Evolutionary conservation across 2,113 vertebrate genomes (phyloP).

Genomic region (Chrysochloris asiatica): DNA sequence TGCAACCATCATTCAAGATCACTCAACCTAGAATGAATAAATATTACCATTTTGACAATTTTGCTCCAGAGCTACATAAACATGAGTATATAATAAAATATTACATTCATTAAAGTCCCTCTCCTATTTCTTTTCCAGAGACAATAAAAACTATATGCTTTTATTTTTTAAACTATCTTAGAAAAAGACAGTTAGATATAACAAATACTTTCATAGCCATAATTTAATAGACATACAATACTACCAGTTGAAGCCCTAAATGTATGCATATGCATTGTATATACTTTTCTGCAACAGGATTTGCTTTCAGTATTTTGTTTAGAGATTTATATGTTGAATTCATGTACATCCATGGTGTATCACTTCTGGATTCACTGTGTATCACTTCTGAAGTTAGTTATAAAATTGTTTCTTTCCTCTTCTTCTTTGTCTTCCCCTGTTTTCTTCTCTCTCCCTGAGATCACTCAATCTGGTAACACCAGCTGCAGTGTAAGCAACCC

Average conservation of each 20-base stretch:
- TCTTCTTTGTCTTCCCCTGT: too few species aligned
- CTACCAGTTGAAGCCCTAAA: background rate
- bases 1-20: background rate
- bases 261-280: too few species aligned
- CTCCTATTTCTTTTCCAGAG: background rate
- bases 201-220: background rate
- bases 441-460: too few species aligned
- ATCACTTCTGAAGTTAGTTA: background rate
- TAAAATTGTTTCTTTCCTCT: background rate
- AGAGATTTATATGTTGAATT: background rate
- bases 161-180: background rate
- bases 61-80: background rate
- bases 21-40: background rate
- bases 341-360: background rate
- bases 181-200: background rate
- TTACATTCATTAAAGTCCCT: background rate
- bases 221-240: constrained; percentile 6
- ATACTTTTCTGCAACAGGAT: too few species aligned
- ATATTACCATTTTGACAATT: constrained; percentile 17
- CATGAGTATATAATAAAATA: background rate
- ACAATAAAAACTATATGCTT: background rate
- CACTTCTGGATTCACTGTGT: background rate
- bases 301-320: background rate
- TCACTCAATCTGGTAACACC: background rate
- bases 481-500: background rate